Conservation (phyloP, 2,113 vertebrate species). For the Perca schrenkii region DNA sequence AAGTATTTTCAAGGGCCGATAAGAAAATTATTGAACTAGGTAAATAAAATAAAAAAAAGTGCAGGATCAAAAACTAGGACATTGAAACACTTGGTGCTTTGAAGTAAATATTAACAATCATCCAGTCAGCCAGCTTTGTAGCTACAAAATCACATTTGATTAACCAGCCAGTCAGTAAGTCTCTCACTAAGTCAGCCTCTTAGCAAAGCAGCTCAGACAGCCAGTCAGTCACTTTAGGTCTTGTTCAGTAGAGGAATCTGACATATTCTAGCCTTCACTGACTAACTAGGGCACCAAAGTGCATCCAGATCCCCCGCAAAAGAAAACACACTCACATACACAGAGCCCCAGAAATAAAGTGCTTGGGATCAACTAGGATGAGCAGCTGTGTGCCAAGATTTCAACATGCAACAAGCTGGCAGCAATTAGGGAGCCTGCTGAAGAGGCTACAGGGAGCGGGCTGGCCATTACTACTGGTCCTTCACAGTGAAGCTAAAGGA, state of each 20-base stretch:
- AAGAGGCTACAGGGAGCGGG: constrained; percentile 27
- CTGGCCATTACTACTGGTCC: constrained; percentile 25
- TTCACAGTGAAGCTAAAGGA: background rate
- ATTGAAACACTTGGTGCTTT: background rate
- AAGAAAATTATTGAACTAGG: constrained; percentile 28
- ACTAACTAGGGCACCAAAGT: constrained; percentile 59
- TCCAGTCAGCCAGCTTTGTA: background rate
- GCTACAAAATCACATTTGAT: background rate
- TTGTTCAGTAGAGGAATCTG: constrained; percentile 22
- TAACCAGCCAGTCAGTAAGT: background rate
- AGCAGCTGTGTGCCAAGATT: constrained; percentile 69
- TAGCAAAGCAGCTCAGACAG: background rate
- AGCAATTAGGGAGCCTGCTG: constrained; percentile 59
- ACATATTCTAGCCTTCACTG: constrained; percentile 37
- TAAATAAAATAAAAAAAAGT: constrained; percentile 16
- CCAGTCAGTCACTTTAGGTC: constrained; percentile 19
- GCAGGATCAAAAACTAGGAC: background rate
- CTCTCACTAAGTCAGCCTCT: constrained; percentile 14
- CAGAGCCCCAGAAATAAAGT: constrained; percentile 51
- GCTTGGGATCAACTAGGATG: constrained; percentile 55
- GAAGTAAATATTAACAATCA: constrained; percentile 18
- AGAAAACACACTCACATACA: constrained; percentile 10
- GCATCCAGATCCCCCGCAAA: constrained; percentile 27
- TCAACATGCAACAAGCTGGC: constrained; percentile 63
- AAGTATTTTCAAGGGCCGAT: constrained; percentile 34